These are phyloP conservation scores for Scolopax mira DNA, from an alignment of 2,113 vertebrate genomes.

Conservation along the genomic window DNA sequence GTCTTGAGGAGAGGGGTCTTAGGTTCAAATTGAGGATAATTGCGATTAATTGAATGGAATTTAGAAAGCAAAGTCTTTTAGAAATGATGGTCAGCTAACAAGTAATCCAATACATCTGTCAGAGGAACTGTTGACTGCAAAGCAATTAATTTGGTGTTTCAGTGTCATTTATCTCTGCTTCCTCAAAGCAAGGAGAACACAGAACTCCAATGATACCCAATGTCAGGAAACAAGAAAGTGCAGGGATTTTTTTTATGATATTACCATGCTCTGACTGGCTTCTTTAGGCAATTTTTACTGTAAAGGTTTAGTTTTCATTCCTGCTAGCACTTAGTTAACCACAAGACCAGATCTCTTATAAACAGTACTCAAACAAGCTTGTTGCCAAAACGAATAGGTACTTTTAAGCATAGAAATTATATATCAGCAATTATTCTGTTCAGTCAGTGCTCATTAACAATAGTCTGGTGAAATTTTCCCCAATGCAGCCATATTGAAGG, in stretches of 20 bases:
- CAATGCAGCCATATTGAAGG: background rate
- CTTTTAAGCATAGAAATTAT: background rate
- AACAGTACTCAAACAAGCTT: background rate
- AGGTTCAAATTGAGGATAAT: constrained; percentile 22
- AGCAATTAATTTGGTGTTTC: constrained; percentile 24
- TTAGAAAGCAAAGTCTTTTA: constrained; percentile 26
- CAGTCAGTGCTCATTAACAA: background rate
- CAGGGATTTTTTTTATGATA: background rate
- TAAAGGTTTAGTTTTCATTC: background rate
- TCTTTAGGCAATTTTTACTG: background rate
- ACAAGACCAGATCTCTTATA: background rate
- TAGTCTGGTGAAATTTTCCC: background rate
- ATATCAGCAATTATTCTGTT: background rate
- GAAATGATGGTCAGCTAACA: constrained; percentile 2
- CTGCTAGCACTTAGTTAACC: background rate
- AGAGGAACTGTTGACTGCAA: background rate
- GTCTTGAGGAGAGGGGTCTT: background rate
- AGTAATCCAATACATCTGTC: background rate
- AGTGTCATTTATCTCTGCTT: constrained; percentile 16
- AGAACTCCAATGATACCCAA: background rate
- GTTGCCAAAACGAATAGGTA: background rate
- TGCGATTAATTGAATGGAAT: constrained; percentile 46
- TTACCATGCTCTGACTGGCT: background rate
- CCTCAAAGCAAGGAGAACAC: background rate
- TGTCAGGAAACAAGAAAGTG: background rate